Evolutionary conservation across 2,888 invertebrate species (phyloP), one percentile per base, ranked within the genome.

Genomic region (Amiota minor): DNA sequence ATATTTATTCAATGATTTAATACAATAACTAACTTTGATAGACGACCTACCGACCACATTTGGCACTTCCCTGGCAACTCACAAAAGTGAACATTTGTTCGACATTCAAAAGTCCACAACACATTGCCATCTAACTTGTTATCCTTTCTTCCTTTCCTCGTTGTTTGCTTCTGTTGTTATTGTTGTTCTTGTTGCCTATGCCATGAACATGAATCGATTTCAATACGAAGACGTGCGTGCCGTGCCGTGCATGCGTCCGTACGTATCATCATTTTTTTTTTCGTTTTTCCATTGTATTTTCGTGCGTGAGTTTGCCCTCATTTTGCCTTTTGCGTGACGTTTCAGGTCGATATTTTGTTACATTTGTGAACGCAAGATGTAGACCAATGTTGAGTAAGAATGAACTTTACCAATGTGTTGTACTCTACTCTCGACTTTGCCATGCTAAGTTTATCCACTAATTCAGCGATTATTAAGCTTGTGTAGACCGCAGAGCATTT

Each of bases 311-410:
- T 50, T 16, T 47, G 55, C 14, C n/a, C 59, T 59, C 59, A 12
- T 59, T 76, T 80, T 82, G 84, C 81, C 81, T 81, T 84, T 78
- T 74, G 77, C 84, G 79, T 84, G 81, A 84, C 81, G 82, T 84
- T 81, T 79, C 78, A 81, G 84, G 81, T 81, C 74, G 84, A 75
- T 72, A 59, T 70, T 59, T n/a, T 65, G 65, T 56, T 64, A 20
- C 65, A 23, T 12, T 56, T 71, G 68, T 16, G 53, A 53, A 53
- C 16, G n/a, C 35, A 53, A 53, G 53, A 53, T 53, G 53, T 35
- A 35, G 35, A 35, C 35, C 35, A 35, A 35, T 6, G 6, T 35
- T 35, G 35, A 35, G 35, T 35, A 35, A 35, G 35, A 35, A 8
- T 35, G 6, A 35, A 35, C 35, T 35, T 6, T 35, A 35, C 4